These are phyloP conservation scores for Hylyphantes graminicola DNA, from an alignment of 1,140 invertebrate genomes.

Conservation along the genomic window DNA sequence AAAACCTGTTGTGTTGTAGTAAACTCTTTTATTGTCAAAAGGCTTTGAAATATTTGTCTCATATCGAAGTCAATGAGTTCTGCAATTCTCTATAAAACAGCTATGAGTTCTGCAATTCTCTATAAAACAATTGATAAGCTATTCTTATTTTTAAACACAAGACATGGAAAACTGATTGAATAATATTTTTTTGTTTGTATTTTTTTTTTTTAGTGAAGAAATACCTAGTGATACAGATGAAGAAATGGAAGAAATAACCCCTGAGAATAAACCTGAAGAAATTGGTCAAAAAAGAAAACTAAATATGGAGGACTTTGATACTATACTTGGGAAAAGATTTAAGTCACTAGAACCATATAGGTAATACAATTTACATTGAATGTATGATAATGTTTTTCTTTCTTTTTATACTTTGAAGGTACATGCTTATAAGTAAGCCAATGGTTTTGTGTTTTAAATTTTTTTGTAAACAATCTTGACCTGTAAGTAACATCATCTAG, in stretches of 20 bases:
- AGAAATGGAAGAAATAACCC: conserved; percentile 63
- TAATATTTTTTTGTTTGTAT: neutral
- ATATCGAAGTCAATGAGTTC: no score
- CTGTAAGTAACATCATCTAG: no score
- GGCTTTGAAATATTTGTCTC: no score
- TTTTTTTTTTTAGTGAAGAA: conserved; percentile 69
- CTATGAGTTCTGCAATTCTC: no score
- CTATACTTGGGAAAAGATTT: conserved; percentile 74
- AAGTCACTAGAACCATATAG: conserved; percentile 78
- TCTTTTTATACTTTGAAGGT: neutral
- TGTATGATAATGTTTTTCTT: neutral
- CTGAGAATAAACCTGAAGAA: conserved; percentile 61
- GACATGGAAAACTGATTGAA: neutral
- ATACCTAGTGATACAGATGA: conserved; percentile 73
- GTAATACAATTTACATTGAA: conserved; percentile 67
- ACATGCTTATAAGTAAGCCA: no score
- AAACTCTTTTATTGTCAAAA: no score
- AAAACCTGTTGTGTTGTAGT: no score
- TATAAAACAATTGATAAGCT: no score
- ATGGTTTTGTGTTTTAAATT: no score
- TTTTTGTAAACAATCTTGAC: no score
- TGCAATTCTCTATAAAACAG: no score
- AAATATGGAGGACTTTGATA: conserved; percentile 76
- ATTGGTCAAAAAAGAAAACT: conserved; percentile 70
- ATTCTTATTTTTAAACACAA: no score